Evolutionary conservation across 2,888 invertebrate genomes (phyloP).

Genomic region (Metallyticus violacea): DNA sequence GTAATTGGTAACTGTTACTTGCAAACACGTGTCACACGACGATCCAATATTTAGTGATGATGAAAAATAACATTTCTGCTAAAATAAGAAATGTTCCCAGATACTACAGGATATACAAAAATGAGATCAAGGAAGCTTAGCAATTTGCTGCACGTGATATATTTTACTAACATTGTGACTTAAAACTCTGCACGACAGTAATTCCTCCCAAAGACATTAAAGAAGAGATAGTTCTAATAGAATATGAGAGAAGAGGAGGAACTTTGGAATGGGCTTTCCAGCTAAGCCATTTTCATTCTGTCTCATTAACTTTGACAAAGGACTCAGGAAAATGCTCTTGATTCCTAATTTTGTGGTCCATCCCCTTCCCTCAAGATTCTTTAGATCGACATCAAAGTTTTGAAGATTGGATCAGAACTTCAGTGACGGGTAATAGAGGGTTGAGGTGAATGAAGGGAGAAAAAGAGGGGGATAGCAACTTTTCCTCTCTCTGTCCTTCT

Average conservation of each 20-base stretch:
- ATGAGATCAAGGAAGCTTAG: background rate
- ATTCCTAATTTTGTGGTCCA: constrained; percentile 30
- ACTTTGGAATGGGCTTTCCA: background rate
- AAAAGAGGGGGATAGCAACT: no score
- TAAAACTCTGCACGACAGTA: no score
- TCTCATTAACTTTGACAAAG: constrained; percentile 32
- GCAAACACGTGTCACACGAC: no score
- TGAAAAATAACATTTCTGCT: no score
- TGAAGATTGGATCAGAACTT: constrained; percentile 10
- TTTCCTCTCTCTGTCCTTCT: background rate
- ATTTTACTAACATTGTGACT: background rate
- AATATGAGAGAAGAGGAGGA: background rate
- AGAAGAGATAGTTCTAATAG: no score
- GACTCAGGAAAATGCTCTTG: constrained; percentile 26
- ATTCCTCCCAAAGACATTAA: background rate
- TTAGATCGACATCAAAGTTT: constrained; percentile 16
- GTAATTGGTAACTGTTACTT: no score
- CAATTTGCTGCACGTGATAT: background rate
- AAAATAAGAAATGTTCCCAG: no score
- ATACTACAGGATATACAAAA: background rate
- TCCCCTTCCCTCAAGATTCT: background rate
- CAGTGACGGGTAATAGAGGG: background rate
- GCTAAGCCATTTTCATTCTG: constrained; percentile 24
- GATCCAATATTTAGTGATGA: no score
- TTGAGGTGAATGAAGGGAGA: background rate